Evolutionary conservation across 2,113 vertebrate species (phyloP).

Genomic region (Callorhinus ursinus): DNA sequence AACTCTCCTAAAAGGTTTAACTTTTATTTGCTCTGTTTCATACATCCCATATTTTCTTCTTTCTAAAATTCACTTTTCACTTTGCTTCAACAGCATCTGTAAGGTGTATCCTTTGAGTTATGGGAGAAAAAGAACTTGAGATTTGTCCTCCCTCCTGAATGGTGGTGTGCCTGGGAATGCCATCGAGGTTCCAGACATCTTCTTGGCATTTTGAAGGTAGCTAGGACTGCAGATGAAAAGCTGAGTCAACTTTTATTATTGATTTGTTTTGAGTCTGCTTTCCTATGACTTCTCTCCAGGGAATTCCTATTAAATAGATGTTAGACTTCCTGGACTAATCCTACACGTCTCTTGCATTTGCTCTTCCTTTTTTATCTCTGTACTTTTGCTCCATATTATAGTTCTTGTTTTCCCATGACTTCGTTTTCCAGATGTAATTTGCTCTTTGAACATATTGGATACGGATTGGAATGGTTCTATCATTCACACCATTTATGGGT

Average conservation of each 20-base stretch:
- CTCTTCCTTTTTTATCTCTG: not conserved
- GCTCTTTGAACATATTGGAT: not conserved
- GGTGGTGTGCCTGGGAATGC: not conserved
- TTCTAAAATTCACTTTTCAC: not conserved
- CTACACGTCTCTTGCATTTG: not conserved
- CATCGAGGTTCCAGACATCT: not conserved
- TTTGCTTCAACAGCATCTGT: not conserved
- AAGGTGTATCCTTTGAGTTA: not conserved
- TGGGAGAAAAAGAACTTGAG: not conserved
- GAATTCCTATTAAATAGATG: not conserved
- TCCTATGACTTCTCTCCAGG: not conserved
- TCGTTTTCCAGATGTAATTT: slow-evolving; percentile 29
- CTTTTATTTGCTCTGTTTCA: not conserved
- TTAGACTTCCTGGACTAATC: not conserved
- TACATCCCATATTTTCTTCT: not conserved
- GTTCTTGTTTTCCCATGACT: not conserved
- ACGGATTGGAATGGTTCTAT: not conserved
- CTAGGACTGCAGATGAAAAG: accelerated
- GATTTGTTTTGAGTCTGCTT: not conserved
- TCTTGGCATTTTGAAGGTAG: not conserved
- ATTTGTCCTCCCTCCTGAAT: not conserved
- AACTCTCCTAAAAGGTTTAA: not conserved
- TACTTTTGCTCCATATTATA: not conserved
- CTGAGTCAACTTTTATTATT: not conserved
- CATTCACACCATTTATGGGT: not conserved